These are phyloP conservation scores for Diachasmimorpha longicaudata DNA, from an alignment of 1,140 invertebrate species.

Conservation along the genomic window DNA sequence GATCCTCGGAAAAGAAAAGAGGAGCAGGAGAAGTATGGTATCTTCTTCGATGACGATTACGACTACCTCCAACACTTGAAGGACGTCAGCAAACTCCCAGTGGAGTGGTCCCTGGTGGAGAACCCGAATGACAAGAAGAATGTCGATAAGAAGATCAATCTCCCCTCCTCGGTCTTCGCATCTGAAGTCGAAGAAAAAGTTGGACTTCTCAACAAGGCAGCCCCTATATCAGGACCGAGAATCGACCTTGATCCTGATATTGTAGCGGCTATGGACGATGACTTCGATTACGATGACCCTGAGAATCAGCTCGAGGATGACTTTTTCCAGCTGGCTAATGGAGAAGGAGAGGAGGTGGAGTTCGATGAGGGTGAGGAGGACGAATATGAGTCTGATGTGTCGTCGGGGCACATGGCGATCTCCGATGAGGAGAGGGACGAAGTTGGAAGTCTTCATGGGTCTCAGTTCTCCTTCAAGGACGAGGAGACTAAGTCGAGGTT, in stretches of 20 bases:
- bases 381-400: conserved; percentile 48
- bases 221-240: conserved; percentile 74
- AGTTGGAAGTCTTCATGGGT: conserved; percentile 62
- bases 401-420: conserved; percentile 49
- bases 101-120: conserved; percentile 52
- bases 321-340: conserved; percentile 84
- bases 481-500: conserved; percentile 88
- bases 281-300: conserved; percentile 85
- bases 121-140: conserved; percentile 38
- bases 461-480: conserved; percentile 64
- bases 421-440: conserved; percentile 62
- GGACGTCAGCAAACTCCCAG: conserved; percentile 66
- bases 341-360: conserved; percentile 51
- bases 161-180: conserved; percentile 92
- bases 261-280: conserved; percentile 90
- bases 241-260: conserved; percentile 92
- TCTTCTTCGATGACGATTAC: conserved; percentile 96
- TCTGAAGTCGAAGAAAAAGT: conserved; percentile 87
- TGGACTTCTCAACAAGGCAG: conserved; percentile 88
- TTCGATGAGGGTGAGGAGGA: conserved; percentile 38
- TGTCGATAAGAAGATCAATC: conserved; percentile 64
- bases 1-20: conserved; percentile 68
- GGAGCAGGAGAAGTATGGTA: conserved; percentile 89
- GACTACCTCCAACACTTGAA: conserved; percentile 93
- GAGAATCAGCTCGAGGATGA: conserved; percentile 89